Conservation (phyloP, 2,888 invertebrate genomes). For the Acrocyrtus sp. region DNA sequence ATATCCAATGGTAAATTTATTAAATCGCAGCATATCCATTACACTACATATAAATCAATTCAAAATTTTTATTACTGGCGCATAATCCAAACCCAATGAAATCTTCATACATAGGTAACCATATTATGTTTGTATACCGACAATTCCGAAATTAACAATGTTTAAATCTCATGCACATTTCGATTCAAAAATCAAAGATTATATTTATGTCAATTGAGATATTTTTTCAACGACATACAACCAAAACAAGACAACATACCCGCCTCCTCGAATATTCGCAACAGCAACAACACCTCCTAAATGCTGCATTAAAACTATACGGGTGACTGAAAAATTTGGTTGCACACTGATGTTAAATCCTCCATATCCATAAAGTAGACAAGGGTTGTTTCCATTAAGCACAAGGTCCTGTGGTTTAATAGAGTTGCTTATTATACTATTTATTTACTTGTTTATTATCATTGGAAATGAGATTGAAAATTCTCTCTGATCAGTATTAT, state of each 20-base stretch:
- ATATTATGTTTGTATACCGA: no score
- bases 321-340: constrained; percentile 88
- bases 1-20: constrained; percentile 97
- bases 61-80: no score
- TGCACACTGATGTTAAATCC: constrained; percentile 95
- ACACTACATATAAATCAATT: no score
- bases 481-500: constrained; percentile 55
- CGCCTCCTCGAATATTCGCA: constrained; percentile 96
- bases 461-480: no score
- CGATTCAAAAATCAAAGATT: no score
- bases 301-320: constrained; percentile 89
- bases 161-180: constrained; percentile 21
- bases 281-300: constrained; percentile 89
- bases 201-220: background rate
- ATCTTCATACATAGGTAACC: no score
- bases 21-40: constrained; percentile 96
- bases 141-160: no score
- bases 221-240: background rate
- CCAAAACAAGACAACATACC: constrained; percentile 75
- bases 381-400: constrained; percentile 70
- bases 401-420: no score
- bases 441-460: no score
- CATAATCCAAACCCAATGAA: constrained; percentile 36
- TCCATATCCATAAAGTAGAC: constrained; percentile 94
- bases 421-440: no score